These are phyloP conservation scores for Halcyon malimbica DNA, from an alignment of 2,113 vertebrate species.

Conservation along the genomic window DNA sequence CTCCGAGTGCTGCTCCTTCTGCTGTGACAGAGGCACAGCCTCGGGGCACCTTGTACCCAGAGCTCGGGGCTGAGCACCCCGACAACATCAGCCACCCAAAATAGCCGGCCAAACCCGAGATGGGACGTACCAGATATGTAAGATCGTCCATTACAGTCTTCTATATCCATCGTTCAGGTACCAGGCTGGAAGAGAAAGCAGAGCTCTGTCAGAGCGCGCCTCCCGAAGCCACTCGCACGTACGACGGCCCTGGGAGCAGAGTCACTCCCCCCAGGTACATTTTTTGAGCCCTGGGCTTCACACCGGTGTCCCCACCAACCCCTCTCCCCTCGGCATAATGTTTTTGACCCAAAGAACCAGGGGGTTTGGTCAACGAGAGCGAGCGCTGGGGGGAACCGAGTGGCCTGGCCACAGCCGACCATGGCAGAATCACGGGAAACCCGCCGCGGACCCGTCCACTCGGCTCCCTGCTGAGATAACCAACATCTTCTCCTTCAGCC, in stretches of 20 bases:
- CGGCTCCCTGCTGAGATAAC: too few relatives aligned
- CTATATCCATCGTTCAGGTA: conserved; percentile 90
- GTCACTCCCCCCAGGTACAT: not conserved
- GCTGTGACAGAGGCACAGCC: not conserved
- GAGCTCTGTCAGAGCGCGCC: conserved; percentile 24
- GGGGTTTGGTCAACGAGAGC: too few relatives aligned
- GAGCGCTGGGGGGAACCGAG: too few relatives aligned
- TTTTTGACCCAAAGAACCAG: too few relatives aligned
- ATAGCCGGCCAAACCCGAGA: not conserved
- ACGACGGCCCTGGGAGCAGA: not conserved
- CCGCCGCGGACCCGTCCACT: too few relatives aligned
- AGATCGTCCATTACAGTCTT: conserved; percentile 91
- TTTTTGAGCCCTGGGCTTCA: not conserved
- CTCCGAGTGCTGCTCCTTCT: not conserved
- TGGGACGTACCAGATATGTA: conserved; percentile 80
- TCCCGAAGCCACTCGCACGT: not conserved
- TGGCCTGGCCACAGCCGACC: too few relatives aligned
- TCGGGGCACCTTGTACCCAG: too few relatives aligned
- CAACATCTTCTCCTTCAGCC: too few relatives aligned
- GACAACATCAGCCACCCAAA: not conserved
- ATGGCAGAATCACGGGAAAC: too few relatives aligned
- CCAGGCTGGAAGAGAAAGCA: conserved; percentile 76
- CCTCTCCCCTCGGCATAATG: too few relatives aligned
- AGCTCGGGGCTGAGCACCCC: not conserved
- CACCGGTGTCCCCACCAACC: too few relatives aligned